A percentile compares a stretch with the other conserved stretches of the same genome.
Evolutionary conservation across 2,888 invertebrate genomes (phyloP).

Genomic region (Junonia oenone): DNA sequence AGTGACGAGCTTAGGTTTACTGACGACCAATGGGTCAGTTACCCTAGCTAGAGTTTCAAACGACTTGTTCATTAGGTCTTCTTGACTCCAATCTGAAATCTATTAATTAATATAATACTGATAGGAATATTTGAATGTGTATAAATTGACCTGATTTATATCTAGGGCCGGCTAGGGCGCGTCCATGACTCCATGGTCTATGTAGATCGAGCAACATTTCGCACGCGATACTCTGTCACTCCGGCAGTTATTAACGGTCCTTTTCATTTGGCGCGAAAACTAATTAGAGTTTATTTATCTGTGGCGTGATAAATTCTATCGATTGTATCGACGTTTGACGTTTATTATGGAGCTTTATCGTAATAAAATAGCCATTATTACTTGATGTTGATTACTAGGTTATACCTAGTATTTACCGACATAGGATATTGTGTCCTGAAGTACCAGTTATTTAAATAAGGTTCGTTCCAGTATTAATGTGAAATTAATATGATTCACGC

Average conservation of each 20-base stretch:
- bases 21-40: no score
- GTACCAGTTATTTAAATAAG: no score
- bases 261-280: constrained; percentile 4
- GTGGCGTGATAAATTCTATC: neutral
- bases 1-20: no score
- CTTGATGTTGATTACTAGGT: no score
- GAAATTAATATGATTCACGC: neutral
- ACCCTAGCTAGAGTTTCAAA: no score
- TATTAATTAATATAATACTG: neutral
- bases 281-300: neutral
- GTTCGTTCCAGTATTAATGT: neutral
- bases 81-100: no score
- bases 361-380: neutral
- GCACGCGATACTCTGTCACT: constrained; percentile 12
- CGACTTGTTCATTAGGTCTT: neutral
- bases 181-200: no score
- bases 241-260: constrained; percentile 2
- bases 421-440: no score
- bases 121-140: neutral
- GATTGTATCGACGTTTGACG: neutral
- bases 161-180: constrained; percentile 5
- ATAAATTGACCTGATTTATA: neutral
- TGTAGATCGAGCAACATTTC: constrained; percentile 12
- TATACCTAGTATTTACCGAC: no score
- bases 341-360: neutral